A percentile compares a stretch with the other conserved stretches of the same genome.
phyloP scores from a whole-genome alignment of 2,113 vertebrate genomes.

The Hydrochoerus hydrochaeris region DNA sequence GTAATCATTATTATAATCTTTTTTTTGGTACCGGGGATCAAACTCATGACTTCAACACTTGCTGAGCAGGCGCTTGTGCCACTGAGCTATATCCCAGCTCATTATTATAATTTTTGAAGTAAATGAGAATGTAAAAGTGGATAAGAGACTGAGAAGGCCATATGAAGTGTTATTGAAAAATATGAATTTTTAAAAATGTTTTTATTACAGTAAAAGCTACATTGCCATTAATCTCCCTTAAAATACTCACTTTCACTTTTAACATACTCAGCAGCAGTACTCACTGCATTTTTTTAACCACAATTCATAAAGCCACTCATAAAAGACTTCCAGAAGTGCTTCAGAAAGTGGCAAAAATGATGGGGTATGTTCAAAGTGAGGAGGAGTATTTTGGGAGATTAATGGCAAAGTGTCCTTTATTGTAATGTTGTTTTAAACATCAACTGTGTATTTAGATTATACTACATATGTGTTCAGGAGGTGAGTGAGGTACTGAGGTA shows the following conservation, averaged over 20 bases:
- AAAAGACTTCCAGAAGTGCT: neutral
- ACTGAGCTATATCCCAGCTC: neutral
- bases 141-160: neutral
- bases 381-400: neutral
- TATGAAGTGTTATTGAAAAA: neutral
- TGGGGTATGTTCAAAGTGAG: neutral
- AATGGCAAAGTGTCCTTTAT: neutral
- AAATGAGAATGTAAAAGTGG: conserved; percentile 19
- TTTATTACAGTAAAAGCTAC: neutral
- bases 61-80: too few species aligned
- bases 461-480: neutral
- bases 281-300: neutral
- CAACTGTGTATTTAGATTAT: neutral
- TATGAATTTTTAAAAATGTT: neutral
- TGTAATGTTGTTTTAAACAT: neutral
- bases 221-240: neutral
- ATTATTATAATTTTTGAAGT: conserved; percentile 32
- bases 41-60: too few species aligned
- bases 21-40: too few species aligned
- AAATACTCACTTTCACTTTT: neutral
- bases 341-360: neutral
- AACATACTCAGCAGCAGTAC: neutral
- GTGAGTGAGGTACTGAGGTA: neutral
- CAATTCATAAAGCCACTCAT: neutral
- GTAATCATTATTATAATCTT: too few species aligned